Evolutionary conservation across 2,113 vertebrate species (phyloP), one percentile per base, ranked within the genome.

Genomic region (Axis porcinus): DNA sequence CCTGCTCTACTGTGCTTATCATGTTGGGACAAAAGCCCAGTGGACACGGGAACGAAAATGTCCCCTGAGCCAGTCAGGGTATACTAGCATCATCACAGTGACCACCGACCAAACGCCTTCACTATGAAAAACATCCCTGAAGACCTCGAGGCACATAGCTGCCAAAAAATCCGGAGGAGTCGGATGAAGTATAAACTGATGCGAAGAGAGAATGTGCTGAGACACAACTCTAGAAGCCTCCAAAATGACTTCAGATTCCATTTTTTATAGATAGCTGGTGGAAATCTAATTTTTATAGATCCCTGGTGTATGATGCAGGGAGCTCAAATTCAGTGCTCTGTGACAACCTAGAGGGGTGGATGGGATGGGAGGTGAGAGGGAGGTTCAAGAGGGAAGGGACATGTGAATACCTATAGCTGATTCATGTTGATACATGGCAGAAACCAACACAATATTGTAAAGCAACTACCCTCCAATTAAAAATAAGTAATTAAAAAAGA

Each of bases 11-110:
- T 27, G 23, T 0, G 6, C 33, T 74, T 70, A 40, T 6, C 60
- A 86, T 7, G 12, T 43, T 64, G 23, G 11, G 17, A 30, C 6
- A 6, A 33, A 9, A 3, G 5, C 70, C 36, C 0, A 0, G 0
- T 23, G 27, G 67, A 43, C 14, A 76, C 3, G 0, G 12, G 67
- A 91, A 83, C 25, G 27, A 50, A 74, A 47, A 13, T 3, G 4
- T 6, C 30, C 43, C 30, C 30, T 7, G 9, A 13, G 10, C 62
- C 25, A 70, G 28, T 13, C 70, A 43, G 14, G 17, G n/a, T 11
- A 11, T 30, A 7, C 16, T 6, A 0, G 52, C 27, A n/a, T 52
- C 27, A 17, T 21, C 85, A 58, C 43, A 11, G 60, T 2, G n/a
- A 43, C 82, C 33, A 19, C 54, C 7, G 54, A 50, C 12, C 78